These are phyloP conservation scores for Danaus chrysippus DNA, from an alignment of 2,888 invertebrate species.

Conservation along the genomic window DNA sequence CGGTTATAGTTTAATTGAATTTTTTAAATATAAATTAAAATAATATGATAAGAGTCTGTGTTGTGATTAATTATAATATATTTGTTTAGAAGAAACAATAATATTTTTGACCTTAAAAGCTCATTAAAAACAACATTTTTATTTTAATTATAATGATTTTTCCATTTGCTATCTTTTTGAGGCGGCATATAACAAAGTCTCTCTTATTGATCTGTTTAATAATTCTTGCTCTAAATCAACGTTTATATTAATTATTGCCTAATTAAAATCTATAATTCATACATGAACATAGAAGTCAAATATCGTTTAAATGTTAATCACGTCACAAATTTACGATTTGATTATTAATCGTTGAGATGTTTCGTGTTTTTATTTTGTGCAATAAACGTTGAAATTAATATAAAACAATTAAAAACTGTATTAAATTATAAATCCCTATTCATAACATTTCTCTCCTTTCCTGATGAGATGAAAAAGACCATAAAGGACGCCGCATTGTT, in stretches of 20 bases:
- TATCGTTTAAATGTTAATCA: neutral
- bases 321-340: neutral
- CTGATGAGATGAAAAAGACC: constrained; percentile 26
- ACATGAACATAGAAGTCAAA: neutral
- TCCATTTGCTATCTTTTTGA: neutral
- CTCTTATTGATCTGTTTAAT: neutral
- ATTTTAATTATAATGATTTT: constrained; percentile 4
- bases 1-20: constrained; percentile 26
- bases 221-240: neutral
- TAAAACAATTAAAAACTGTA: constrained; percentile 32
- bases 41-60: constrained; percentile 5
- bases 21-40: constrained; percentile 16
- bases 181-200: constrained; percentile 3
- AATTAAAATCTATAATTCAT: neutral
- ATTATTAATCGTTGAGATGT: neutral
- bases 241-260: neutral
- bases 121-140: neutral
- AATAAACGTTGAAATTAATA: constrained; percentile 32
- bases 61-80: neutral
- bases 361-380: neutral
- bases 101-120: constrained; percentile 3
- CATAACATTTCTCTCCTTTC: constrained; percentile 16
- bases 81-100: neutral
- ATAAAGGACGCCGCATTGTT: constrained; percentile 14
- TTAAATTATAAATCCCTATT: constrained; percentile 29